phyloP scores from a whole-genome alignment of 2,797 vertebrate species.

The Myoxocephalus aenaeus region DNA sequence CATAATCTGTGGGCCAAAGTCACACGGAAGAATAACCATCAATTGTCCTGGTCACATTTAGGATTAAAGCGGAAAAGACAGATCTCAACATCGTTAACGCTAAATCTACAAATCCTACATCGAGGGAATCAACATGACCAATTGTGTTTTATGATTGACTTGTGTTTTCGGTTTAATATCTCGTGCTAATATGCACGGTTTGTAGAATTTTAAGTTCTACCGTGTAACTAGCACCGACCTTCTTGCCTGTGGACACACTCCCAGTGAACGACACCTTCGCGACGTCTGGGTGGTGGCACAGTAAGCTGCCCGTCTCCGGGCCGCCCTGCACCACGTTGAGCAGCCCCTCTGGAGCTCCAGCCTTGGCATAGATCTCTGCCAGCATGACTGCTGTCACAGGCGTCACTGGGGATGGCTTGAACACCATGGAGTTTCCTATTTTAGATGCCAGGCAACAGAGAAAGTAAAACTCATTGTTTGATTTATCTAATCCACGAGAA shows the following conservation, averaged over 20 bases:
- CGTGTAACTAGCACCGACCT: slow-evolving; percentile 80
- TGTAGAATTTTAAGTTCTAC: not conserved
- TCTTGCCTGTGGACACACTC: slow-evolving; percentile 93
- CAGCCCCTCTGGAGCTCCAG: slow-evolving; percentile 91
- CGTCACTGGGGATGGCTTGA: slow-evolving; percentile 95
- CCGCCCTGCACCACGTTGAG: slow-evolving; percentile 95
- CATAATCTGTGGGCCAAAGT: slow-evolving; percentile 88
- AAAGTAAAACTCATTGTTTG: not conserved
- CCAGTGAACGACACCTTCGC: slow-evolving; percentile 98
- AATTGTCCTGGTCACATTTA: not conserved
- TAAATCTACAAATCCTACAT: not conserved
- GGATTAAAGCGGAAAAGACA: not conserved
- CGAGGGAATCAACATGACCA: not conserved
- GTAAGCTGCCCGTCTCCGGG: slow-evolving; percentile 90
- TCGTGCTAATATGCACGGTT: not conserved
- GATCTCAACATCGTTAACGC: not conserved
- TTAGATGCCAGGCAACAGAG: not conserved
- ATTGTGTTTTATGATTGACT: not conserved
- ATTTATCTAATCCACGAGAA: not conserved
- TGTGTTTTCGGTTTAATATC: not conserved
- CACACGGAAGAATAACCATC: not conserved
- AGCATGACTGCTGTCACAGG: slow-evolving; percentile 89
- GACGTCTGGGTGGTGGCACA: slow-evolving; percentile 91
- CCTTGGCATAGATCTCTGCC: slow-evolving; percentile 91
- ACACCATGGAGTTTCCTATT: slow-evolving; percentile 96